Evolutionary conservation across 2,797 vertebrate genomes (phyloP), one percentile per base, ranked within the genome.

Genomic region (Amphiprion clarkii): DNA sequence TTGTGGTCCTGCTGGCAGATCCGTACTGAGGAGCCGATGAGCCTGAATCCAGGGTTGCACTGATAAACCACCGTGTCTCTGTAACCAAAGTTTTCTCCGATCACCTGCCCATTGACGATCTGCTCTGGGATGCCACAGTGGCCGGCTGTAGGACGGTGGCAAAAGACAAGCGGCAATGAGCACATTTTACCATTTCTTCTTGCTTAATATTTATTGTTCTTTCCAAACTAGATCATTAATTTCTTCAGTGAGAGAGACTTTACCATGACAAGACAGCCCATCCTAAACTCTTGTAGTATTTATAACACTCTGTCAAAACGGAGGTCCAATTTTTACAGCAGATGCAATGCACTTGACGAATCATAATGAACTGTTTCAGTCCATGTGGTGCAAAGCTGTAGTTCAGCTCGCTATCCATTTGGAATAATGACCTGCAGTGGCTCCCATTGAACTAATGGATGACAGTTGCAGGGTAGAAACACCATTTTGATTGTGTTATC

Each of bases 1-100:
- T 94, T 96, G 94, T 99, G 97, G 89, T 99, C 98, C 83, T 99
- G 98, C 54, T 99, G 98, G 83, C 98, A 99, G 75, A 99, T 98
- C 48, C 97, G 93, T 39, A 99, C 98, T 6, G 98, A 99, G 36
- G 98, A 99, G 14, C 98, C 98, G 74, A 99, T 97, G 80, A 99
- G 90, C 7, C 97, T 95, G 91, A 99, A 99, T 51, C 98, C 98
- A 2, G 97, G 96, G 81, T 94, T 98, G 89, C 98, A 99, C 58
- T 99, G 98, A 88, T 99, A 99, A 60, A 99, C 98, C 78, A 99
- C 97, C 0, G 98, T 99, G 85, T 99, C 98, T 93, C 98, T 94
- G 48, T 99, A 99, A 0, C 98, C 98, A 67, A 96, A 99, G 93
- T 98, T 99, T 84, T 99, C 98, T 73, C 98, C 98, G 36, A 99